A percentile compares a stretch with the other conserved stretches of the same genome.
These are phyloP conservation scores for Allygus modestus DNA, from an alignment of 2,888 invertebrate genomes.

Conservation along the genomic window DNA sequence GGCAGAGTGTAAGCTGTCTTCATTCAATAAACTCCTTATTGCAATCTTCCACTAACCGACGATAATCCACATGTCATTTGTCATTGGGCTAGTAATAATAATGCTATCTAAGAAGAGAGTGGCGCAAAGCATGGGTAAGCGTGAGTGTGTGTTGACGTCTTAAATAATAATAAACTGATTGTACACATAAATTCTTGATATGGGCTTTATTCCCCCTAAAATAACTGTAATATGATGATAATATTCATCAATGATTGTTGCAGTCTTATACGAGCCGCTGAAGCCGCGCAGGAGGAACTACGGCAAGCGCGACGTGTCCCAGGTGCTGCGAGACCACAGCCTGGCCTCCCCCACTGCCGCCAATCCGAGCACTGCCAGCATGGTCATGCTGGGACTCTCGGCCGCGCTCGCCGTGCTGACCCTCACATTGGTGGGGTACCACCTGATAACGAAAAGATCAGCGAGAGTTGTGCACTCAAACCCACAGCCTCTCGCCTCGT, in stretches of 20 bases:
- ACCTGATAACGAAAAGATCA: neutral
- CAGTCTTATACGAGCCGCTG: conserved; percentile 63
- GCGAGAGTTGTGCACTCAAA: neutral
- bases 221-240: too few relatives aligned
- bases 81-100: too few relatives aligned
- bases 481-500: neutral
- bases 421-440: neutral
- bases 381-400: neutral
- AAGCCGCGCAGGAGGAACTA: conserved; percentile 58
- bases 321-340: neutral
- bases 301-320: conserved; percentile 48
- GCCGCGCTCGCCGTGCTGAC: neutral
- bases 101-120: too few relatives aligned
- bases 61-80: too few relatives aligned
- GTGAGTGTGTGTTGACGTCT: too few relatives aligned
- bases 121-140: too few relatives aligned
- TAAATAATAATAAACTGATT: too few relatives aligned
- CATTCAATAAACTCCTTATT: too few relatives aligned
- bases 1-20: too few relatives aligned
- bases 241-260: neutral
- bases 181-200: too few relatives aligned
- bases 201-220: too few relatives aligned
- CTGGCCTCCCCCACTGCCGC: neutral
- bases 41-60: too few relatives aligned
- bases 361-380: neutral